Percentiles rank a stretch among this genome's conserved stretches.
Conservation (phyloP, 23 tunicate genomes). For the Ciona savignyi region DNA sequence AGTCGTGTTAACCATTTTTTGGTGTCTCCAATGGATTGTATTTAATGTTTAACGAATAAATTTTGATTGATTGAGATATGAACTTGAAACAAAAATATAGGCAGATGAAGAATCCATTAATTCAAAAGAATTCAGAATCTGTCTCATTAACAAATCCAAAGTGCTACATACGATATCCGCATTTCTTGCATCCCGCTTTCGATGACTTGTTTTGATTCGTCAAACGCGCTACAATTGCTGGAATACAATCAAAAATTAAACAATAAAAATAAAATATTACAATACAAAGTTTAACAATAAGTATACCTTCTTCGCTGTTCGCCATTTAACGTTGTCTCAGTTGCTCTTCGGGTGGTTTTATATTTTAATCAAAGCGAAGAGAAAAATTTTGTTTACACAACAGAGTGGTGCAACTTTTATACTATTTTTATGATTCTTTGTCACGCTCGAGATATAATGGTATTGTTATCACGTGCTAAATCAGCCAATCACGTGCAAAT, state of each 20-base stretch:
- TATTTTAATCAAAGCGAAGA: too few relatives aligned
- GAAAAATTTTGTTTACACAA: background rate
- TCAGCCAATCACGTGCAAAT: background rate
- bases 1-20: too few relatives aligned
- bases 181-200: constrained; percentile 80
- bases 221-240: constrained; percentile 74
- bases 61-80: too few relatives aligned
- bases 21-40: too few relatives aligned
- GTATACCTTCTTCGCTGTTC: constrained; percentile 33
- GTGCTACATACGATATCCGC: constrained; percentile 72
- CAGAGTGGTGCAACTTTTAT: background rate
- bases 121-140: background rate
- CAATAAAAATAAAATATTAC: background rate
- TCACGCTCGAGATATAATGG: background rate
- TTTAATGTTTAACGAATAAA: too few relatives aligned
- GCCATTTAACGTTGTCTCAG: too few relatives aligned
- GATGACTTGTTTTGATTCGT: constrained; percentile 64
- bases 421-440: background rate
- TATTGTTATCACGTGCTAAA: background rate
- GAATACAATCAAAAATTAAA: constrained; percentile 11
- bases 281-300: too few relatives aligned
- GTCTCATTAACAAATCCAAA: too few relatives aligned
- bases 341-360: too few relatives aligned
- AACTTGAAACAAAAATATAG: too few relatives aligned
- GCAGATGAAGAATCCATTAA: too few relatives aligned